Percentiles rank a stretch among this genome's conserved stretches.
Conservation (phyloP, 2,113 vertebrate species). For the Salvator merianae region DNA sequence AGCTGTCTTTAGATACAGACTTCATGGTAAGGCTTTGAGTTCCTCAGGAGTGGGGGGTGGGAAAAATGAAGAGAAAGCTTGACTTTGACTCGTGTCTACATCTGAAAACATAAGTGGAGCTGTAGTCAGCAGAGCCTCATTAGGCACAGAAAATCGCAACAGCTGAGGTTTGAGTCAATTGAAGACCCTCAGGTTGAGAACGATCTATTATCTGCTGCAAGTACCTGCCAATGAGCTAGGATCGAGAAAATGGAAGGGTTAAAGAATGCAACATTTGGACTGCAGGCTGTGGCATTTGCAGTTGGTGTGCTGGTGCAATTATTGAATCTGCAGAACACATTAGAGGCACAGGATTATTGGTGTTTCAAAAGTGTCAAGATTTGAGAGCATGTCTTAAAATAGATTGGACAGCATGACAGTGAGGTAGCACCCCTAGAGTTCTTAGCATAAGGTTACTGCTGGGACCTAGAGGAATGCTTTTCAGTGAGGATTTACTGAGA, state of each 20-base stretch:
- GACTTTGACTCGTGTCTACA: constrained; percentile 49
- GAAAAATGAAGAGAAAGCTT: constrained; percentile 32
- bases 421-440: constrained; percentile 52
- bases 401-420: constrained; percentile 48
- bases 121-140: constrained; percentile 57
- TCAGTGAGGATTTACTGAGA: constrained; percentile 46
- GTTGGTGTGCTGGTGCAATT: constrained; percentile 42
- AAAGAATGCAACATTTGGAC: constrained; percentile 58
- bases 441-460: constrained; percentile 38
- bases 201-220: constrained; percentile 42
- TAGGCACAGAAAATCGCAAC: constrained; percentile 55
- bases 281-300: constrained; percentile 27
- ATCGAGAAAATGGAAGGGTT: constrained; percentile 60
- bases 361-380: constrained; percentile 39
- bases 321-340: constrained; percentile 41
- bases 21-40: neutral
- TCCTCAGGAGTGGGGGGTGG: neutral
- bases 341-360: constrained; percentile 53
- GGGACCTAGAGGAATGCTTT: constrained; percentile 49
- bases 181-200: constrained; percentile 46
- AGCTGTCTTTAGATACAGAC: constrained; percentile 27
- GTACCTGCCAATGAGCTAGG: constrained; percentile 35
- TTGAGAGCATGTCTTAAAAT: constrained; percentile 30
- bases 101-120: constrained; percentile 53
- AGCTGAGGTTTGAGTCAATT: constrained; percentile 55